Base-by-base conservation (phyloP, 2,888 invertebrate genomes). In the Hypsopygia costalis region DNA sequence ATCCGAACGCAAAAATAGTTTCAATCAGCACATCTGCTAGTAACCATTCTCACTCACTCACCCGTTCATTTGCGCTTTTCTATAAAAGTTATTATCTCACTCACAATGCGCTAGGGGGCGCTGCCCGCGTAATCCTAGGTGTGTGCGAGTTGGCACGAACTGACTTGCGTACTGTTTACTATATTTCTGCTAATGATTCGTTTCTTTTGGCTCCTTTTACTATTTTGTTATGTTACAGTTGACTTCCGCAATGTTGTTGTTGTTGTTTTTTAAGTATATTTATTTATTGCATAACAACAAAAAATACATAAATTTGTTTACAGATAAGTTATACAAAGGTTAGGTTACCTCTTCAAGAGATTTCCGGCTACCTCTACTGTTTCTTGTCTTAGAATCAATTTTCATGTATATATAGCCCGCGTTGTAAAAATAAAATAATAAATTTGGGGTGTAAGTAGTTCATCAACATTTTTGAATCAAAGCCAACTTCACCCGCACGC, bases 61-160 rank as follows among this genome's bases (percentile, higher is more conserved):
- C 28, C 27, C 35, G 25, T 22, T 35, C 34, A 28, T 29, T 25
- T 25, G 25, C 25, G 6, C 25, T 25, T 25, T 25, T 25, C 16
- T 16, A 16, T 16, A 16, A 16, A 16, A 16, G 16, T 16, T 16
- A 16, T 16, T 16, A 16, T 16, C 16, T 35, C 36, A 20, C 29
- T 29, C 28, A 29, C 31, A 27, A 8, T 11, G 30, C 22, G 28
- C 25, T 27, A 42, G 42, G 37, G 44, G 41, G 35, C 11, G 27
- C 7, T 9, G 11, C 11, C 7, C 11, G 11, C 11, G 3, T 53
- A 54, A 54, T 54, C 53, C 51, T 12, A 34, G 35, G 34, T 34
- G 16, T 10, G 46, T 34, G 41, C 41, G 45, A 27, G n/a, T 6
- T 6, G 41, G 41, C 53, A 54, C 53, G 53, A 25, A 27, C 32